These are phyloP conservation scores for Onchidella celtica DNA, from an alignment of 2,888 invertebrate genomes.

Conservation along the genomic window DNA sequence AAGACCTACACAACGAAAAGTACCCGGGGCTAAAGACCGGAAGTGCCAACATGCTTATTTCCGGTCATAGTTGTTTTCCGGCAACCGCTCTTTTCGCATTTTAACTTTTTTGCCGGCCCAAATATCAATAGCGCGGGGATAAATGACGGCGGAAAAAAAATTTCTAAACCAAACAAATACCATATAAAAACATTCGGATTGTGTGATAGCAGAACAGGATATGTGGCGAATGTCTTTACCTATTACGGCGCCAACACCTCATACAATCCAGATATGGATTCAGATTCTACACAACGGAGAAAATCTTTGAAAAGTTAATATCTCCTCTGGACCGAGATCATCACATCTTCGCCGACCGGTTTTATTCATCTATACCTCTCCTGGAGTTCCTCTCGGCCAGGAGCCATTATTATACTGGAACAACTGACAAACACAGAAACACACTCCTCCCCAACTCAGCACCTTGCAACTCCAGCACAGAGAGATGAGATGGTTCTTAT, in stretches of 20 bases:
- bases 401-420: too few relatives aligned
- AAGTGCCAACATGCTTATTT: too few relatives aligned
- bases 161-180: constrained; percentile 19
- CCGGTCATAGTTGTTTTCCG: too few relatives aligned
- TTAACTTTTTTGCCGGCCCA: too few relatives aligned
- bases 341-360: constrained; percentile 35
- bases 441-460: not conserved
- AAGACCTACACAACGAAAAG: too few relatives aligned
- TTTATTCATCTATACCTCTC: constrained; percentile 16
- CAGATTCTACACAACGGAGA: not conserved
- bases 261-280: constrained; percentile 11
- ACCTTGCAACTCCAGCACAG: not conserved
- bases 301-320: constrained; percentile 5
- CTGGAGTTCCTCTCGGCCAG: too few relatives aligned
- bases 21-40: too few relatives aligned
- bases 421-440: not conserved
- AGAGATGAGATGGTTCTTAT: not conserved
- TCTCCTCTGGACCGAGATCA: not conserved
- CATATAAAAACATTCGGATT: constrained; percentile 25
- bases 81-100: too few relatives aligned
- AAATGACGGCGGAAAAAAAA: too few relatives aligned
- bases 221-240: constrained; percentile 7
- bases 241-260: constrained; percentile 13
- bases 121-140: too few relatives aligned
- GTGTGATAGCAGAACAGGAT: constrained; percentile 21